Base-by-base conservation (phyloP, 2,113 vertebrate species). In the Anguilla rostrata region DNA sequence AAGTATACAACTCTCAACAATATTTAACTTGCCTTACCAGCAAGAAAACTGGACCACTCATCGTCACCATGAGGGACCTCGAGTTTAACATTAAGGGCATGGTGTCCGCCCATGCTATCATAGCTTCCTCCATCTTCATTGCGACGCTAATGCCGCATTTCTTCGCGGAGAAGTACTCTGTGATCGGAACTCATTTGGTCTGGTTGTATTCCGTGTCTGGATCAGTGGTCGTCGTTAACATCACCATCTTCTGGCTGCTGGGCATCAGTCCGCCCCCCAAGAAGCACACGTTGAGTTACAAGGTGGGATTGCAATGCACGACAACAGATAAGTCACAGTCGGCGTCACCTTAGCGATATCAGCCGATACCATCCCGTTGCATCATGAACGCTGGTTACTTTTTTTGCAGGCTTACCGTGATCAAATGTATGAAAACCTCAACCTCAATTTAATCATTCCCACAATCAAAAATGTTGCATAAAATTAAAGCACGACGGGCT, bases 141-240 rank as follows among this genome's bases (percentile, higher is more conserved):
- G 95, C 97, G 0, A 94, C 96, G 0, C 89, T 96, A 0, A 20
- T 96, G 8, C 98, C 97, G 0, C 86, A 94, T 0, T 80, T 96
- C 41, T 49, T 97, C 39, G 88, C 97, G 83, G 94, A 95, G 1
- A 95, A 96, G 0, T 99, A 98, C 93, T 97, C 97, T 0, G 89
- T 99, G 34, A 92, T 97, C 90, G 95, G 96, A 20, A 95, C 96
- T 0, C 98, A 99, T 92, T 92, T 98, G 85, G 60, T 92, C 0
- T 99, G 98, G 98, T 85, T 99, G 41, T 97, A 96, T 87, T 86
- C 95, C 39, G 97, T 97, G 89, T 97, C 97, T 83, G 91, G 88
- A 0, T 94, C 88, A 9, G 96, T 99, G 71, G 91, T 94, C 43
- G 43, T 91, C 14, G 89, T 97, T 90, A 98, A 94, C 85, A 78